phyloP scores from a whole-genome alignment of 1,140 invertebrate species.

The Fragariocoptes setiger region DNA sequence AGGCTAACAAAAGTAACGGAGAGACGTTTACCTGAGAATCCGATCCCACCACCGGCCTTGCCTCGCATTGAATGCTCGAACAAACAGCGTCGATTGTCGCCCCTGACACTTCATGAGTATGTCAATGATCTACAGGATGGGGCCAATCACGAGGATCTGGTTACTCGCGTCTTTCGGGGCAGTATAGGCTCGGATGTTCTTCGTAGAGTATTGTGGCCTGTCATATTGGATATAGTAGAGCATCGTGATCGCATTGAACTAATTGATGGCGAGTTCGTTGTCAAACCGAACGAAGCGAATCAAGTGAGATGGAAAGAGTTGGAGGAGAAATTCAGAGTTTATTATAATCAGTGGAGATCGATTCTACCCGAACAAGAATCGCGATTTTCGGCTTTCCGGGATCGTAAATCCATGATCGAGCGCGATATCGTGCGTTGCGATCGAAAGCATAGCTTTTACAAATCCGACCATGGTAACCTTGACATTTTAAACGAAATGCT shows the following conservation, averaged over 20 bases:
- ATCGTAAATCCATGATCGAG: conserved; percentile 73
- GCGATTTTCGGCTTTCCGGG: conserved; percentile 54
- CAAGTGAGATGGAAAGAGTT: conserved; percentile 3
- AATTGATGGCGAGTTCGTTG: neutral
- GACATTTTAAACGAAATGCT: conserved; percentile 55
- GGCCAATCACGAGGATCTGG: neutral
- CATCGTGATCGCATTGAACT: neutral
- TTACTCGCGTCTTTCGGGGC: conserved; percentile 5
- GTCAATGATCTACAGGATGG: neutral
- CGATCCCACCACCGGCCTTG: conserved; percentile 6
- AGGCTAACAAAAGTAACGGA: neutral
- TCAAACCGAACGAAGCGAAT: neutral
- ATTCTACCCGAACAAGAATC: conserved; percentile 55
- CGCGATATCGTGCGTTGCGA: conserved; percentile 94
- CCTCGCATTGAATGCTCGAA: conserved; percentile 6
- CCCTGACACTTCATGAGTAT: conserved; percentile 6
- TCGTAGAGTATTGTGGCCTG: conserved; percentile 5
- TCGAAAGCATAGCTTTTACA: conserved; percentile 55
- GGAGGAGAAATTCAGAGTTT: conserved; percentile 2
- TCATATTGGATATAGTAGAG: conserved; percentile 5
- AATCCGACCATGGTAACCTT: conserved; percentile 62
- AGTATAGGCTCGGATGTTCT: conserved; percentile 5
- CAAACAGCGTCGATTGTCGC: conserved; percentile 3
- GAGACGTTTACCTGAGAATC: neutral
- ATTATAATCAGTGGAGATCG: conserved; percentile 45